Evolutionary conservation across 2,113 vertebrate genomes (phyloP), one percentile per base, ranked within the genome.

Genomic region (Sigmodon hispidus): DNA sequence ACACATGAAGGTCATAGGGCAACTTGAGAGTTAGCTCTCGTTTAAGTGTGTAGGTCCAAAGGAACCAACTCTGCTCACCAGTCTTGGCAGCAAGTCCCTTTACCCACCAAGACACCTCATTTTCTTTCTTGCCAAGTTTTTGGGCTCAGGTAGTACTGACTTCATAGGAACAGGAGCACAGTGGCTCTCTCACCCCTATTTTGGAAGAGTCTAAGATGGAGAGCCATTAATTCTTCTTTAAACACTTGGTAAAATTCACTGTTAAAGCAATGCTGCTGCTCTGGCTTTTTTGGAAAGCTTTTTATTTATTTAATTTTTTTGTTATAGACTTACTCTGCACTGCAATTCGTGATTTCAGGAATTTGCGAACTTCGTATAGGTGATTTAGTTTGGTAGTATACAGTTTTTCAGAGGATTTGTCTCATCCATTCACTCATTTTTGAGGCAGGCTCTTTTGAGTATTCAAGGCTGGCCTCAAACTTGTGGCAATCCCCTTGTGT

Each of bases 231-330:
- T 85, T 63, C n/a, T 92, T 84, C 34, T 87, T 90, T 87, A 94
- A 84, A 79, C 22, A 92, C 72, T 67, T 73, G 52, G 52, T 61
- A 94, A 48, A 55, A 87, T 91, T 92, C 63, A 92, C 45, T 7
- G 55, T 31, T 81, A 59, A 73, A 61, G 43, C 7, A 10, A 52
- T 40, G 57, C 31, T 69, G 36, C 50, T 87, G 22, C 11, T 52
- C 67, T 94, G 70, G 91, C 19, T 84, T 91, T 73, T 91, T 6
- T 65, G 43, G 73, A 13, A 91, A 67, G 36, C n/a, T 70, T 61
- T 40, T 63, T 63, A 13, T 70, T 87, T 36, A 72, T 31, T 77
- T 75, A 80, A 21, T 70, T n/a, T 83, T 11, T 67, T 52, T 65
- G 43, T 24, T 83, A n/a, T 7, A 79, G 19, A 34, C 75, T 79